Conservation (phyloP, 2,888 invertebrate species). For the Leptogaster cylindrica region DNA sequence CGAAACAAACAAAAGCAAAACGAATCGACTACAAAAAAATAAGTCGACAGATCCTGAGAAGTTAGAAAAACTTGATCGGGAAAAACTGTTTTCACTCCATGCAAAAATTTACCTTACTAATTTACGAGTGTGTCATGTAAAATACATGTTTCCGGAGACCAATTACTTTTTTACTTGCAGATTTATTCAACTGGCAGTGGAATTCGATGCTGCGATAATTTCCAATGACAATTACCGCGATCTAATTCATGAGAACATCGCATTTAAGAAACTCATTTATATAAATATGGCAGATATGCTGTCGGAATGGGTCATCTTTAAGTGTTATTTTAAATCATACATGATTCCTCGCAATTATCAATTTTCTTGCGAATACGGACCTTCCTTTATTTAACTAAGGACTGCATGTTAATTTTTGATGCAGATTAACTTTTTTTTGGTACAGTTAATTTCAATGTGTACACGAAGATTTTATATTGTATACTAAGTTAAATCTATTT, state of each 20-base stretch:
- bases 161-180: conserved; percentile 65
- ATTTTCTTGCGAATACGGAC: too few species aligned
- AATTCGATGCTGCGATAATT: conserved; percentile 74
- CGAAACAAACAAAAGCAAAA: too few species aligned
- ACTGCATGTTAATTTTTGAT: too few species aligned
- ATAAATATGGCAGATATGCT: too few species aligned
- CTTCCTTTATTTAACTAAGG: too few species aligned
- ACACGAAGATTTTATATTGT: too few species aligned
- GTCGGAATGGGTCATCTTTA: too few species aligned
- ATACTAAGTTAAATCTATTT: too few species aligned
- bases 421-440: too few species aligned
- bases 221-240: conserved; percentile 79
- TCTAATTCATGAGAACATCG: conserved; percentile 69
- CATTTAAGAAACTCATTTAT: conserved; percentile 71
- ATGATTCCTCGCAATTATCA: too few species aligned
- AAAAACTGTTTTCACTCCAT: conserved; percentile 76
- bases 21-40: conserved; percentile 65
- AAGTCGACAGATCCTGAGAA: conserved; percentile 66
- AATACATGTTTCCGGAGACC: neutral
- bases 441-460: too few species aligned
- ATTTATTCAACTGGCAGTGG: conserved; percentile 76
- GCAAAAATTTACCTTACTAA: conserved; percentile 70
- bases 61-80: conserved; percentile 69
- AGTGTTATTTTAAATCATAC: too few species aligned
- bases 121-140: conserved; percentile 71